Evolutionary conservation across 2,113 vertebrate species (phyloP), one percentile per base, ranked within the genome.

Genomic region (Castor canadensis): DNA sequence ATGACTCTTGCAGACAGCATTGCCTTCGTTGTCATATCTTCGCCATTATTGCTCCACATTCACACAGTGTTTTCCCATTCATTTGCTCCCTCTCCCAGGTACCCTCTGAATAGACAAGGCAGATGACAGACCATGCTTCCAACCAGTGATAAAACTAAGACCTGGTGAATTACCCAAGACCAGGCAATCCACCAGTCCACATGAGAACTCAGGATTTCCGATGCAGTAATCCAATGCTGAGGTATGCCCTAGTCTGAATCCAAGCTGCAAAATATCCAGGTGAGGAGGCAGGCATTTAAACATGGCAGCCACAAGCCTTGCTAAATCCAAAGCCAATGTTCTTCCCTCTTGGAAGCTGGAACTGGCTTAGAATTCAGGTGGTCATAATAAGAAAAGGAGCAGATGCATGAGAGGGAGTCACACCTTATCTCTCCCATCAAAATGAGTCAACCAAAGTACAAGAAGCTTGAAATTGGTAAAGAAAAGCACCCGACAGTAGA

Each of bases 201-300:
- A 4, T 2, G 17, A 73, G 35, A 67, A 45, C 5, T 35, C 15
- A 4, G 19, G 45, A 45, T 22, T 67, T 58, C 38, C 32, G 4
- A 13, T 2, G 12, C 26, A 7, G 19, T 5, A 0, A 11, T 5
- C 22, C 32, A 60, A 1, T 4, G 35, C 72, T 52, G 19, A 19
- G 67, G 30, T 1, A 16, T 15, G 20, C 40, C 32, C 17, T n/a
- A 10, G 32, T 24, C 13, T 2, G 22, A 83, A 8, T 64, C 71
- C 54, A 0, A 1, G 12, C 38, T n/a, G 40, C 12, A 9, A 38
- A 79, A 56, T 11, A 47, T 26, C 40, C 35, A 56, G 62, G 45
- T 32, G 2, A 30, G 28, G 38, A 24, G 12, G 4, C 3, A 85
- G 19, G 12, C 17, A 28, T 32, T 56, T 32, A 32, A 69, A 66